Base-by-base conservation (phyloP, 2,797 vertebrate species). In the Darevskia mixta region DNA sequence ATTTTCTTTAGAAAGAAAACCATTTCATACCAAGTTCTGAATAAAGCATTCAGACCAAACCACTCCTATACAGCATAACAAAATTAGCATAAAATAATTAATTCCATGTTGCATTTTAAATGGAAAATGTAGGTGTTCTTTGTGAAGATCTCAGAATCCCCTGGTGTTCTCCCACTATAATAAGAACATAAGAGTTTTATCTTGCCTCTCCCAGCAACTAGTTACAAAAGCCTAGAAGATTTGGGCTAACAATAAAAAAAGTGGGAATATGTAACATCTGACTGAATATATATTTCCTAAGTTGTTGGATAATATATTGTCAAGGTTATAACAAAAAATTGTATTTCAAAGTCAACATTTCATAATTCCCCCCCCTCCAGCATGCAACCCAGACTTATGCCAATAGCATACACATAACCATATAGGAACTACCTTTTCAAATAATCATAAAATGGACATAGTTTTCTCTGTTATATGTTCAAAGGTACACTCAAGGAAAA, bases 11-110 rank as follows among this genome's bases (percentile, higher is more conserved):
- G 29, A 71, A 82, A 69, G 64, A 49, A 67, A 7, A 8, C 25
- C 58, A 29, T 1, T 35, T 6, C 58, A 64, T 43, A 10, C 9
- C n/a, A 23, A 15, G 29, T 75, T 81, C 71, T 45, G 64, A 69
- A 64, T 45, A 45, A 76, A 32, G 29, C 29, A 43, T 32, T 13
- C 79, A 43, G 66, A 17, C 4, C 25, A 76, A 43, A 49, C 41
- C 27, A 25, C 27, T 43, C 61, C 76, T 66, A 76, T 23, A 15
- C 41, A 78, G 43, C 18, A 8, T 23, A 41, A 71, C 45, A 79
- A 86, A 55, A 71, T 72, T 20, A 38, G 38, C 64, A 69, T 78
- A 83, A 55, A 78, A 69, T 67, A 78, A 71, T 88, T 69, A 77
- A 45, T 86, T 45, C 49, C 61, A 49, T 66, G 75, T 67, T 66